These are phyloP conservation scores for Mormoops blainvillei DNA, from an alignment of 2,113 vertebrate genomes.

Conservation along the genomic window DNA sequence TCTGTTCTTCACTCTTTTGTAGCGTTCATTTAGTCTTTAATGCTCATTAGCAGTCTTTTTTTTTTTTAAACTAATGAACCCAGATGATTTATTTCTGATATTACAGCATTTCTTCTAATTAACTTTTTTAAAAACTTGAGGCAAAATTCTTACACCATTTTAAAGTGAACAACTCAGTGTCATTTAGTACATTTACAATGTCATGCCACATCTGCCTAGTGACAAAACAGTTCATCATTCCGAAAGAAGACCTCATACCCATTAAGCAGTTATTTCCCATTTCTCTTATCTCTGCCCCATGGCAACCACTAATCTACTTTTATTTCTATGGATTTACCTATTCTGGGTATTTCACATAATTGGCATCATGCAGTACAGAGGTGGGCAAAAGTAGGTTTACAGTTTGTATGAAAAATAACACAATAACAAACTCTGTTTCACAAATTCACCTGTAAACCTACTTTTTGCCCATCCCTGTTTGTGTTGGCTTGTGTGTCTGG, in stretches of 20 bases:
- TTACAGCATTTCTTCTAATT: neutral
- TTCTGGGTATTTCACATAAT: neutral
- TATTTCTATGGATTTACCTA: neutral
- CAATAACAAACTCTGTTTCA: neutral
- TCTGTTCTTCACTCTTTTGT: neutral
- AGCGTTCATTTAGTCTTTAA: neutral
- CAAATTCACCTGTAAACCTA: neutral
- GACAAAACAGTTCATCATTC: neutral
- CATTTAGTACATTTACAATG: neutral
- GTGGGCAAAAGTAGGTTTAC: neutral
- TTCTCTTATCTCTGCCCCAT: neutral
- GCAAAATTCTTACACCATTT: neutral
- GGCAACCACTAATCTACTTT: neutral
- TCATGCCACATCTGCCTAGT: neutral
- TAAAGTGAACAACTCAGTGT: neutral
- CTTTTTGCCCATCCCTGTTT: neutral
- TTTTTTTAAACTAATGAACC: neutral
- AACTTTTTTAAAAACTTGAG: neutral
- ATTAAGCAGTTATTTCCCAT: neutral
- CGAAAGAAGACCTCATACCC: neutral
- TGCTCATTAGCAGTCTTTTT: neutral
- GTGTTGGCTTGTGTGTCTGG: neutral
- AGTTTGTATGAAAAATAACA: neutral
- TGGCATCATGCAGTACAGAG: neutral
- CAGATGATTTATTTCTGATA: neutral